Percentiles rank a stretch among this genome's conserved stretches.
phyloP scores from a whole-genome alignment of 2,113 vertebrate genomes.

The Pholis gunnellus region DNA sequence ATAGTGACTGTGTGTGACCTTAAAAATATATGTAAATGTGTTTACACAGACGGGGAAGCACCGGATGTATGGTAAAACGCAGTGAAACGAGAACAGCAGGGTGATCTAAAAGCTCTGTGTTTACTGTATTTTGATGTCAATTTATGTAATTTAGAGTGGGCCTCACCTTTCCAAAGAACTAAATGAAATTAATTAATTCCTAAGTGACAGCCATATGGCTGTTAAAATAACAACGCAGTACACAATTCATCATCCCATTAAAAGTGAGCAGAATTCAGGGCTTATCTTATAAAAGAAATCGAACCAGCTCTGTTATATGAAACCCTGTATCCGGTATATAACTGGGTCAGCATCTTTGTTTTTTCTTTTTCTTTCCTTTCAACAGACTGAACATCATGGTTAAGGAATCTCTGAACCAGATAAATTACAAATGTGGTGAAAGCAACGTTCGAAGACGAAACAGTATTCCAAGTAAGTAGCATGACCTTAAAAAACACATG shows the following conservation, averaged over 20 bases:
- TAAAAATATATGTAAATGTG: conserved; percentile 42
- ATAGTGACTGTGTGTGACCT: conserved; percentile 32
- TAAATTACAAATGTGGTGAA: not conserved
- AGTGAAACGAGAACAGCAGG: conserved; percentile 32
- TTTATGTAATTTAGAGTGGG: conserved; percentile 23
- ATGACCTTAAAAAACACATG: not conserved
- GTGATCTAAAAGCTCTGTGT: conserved; percentile 8
- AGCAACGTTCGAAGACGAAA: not conserved
- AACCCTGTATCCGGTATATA: not conserved
- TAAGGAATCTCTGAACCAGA: not conserved
- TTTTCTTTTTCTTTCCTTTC: not conserved
- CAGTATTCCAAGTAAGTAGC: not conserved
- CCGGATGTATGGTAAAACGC: conserved; percentile 10
- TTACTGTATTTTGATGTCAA: conserved; percentile 21
- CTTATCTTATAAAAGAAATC: conserved; percentile 21
- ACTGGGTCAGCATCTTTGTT: not conserved
- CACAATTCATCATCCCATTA: conserved; percentile 63
- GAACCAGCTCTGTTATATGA: not conserved
- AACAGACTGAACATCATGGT: not conserved
- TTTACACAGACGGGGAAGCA: conserved; percentile 1
- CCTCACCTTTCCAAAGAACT: conserved; percentile 44
- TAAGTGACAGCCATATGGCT: conserved; percentile 62
- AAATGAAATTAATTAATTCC: conserved; percentile 58
- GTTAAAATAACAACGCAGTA: conserved; percentile 37
- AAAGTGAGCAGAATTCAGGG: conserved; percentile 27